Evolutionary conservation across 2,888 invertebrate genomes (phyloP).

Genomic region (Heteromurus nitidus): DNA sequence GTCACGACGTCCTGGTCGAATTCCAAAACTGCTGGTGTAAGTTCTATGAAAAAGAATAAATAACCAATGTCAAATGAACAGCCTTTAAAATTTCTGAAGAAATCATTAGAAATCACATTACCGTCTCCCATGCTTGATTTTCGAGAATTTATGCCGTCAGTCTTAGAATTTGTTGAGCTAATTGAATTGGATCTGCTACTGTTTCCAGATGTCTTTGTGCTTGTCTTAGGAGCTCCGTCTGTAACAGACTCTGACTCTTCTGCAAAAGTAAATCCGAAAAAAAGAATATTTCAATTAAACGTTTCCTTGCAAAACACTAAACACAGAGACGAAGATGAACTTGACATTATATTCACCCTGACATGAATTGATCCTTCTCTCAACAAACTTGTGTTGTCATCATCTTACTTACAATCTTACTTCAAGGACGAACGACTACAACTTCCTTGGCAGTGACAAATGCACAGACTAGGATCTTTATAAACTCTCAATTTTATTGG

Average conservation of each 20-base stretch:
- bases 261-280: conserved; percentile 20
- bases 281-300: neutral
- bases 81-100: no score
- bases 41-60: conserved; percentile 38
- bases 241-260: conserved; percentile 36
- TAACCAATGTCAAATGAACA: neutral
- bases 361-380: neutral
- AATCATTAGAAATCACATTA: conserved; percentile 8
- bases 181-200: conserved; percentile 28
- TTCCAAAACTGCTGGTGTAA: conserved; percentile 70
- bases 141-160: conserved; percentile 36
- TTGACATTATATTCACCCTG: neutral
- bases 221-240: conserved; percentile 17
- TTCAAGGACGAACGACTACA: conserved; percentile 14
- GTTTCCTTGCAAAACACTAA: neutral
- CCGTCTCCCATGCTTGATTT: conserved; percentile 59
- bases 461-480: neutral
- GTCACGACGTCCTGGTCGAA: conserved; percentile 72
- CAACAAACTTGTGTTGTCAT: neutral
- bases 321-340: neutral
- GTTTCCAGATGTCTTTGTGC: neutral
- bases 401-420: neutral
- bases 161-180: conserved; percentile 41
- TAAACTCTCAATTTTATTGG: neutral
- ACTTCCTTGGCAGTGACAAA: neutral